Conservation (phyloP, 2,113 vertebrate species). For the Nycticorax nycticorax region DNA sequence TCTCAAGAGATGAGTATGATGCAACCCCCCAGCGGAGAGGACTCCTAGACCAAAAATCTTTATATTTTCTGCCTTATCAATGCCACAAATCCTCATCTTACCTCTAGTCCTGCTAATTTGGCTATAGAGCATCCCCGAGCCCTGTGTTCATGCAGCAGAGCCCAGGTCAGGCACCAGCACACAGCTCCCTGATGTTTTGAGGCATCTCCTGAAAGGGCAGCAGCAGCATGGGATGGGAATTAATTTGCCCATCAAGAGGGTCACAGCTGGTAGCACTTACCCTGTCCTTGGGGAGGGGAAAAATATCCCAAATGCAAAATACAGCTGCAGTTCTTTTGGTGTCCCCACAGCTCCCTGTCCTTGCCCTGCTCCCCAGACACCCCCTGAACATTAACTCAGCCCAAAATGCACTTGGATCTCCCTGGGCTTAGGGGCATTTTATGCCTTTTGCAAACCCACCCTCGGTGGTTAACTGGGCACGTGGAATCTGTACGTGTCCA, state of each 20-base stretch:
- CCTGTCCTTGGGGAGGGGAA: too few species aligned
- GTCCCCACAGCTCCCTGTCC: neutral
- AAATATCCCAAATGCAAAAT: neutral
- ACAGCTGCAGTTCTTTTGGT: neutral
- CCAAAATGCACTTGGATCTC: neutral
- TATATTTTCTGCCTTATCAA: neutral
- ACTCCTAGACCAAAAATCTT: fast-evolving
- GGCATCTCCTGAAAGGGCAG: neutral
- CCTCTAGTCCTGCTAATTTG: neutral
- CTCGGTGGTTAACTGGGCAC: fast-evolving
- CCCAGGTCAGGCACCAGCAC: neutral
- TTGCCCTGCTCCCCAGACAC: neutral
- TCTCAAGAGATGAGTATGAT: neutral
- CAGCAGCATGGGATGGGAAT: neutral
- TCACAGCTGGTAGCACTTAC: neutral
- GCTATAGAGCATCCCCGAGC: fast-evolving
- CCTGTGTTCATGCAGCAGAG: fast-evolving
- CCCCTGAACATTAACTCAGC: neutral
- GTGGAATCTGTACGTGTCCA: fast-evolving
- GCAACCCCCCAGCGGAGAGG: neutral
- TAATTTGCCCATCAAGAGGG: neutral
- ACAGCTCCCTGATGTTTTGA: neutral
- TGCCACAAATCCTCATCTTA: neutral
- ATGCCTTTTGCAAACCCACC: neutral
- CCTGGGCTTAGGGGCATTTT: fast-evolving